Base-by-base conservation (phyloP, 1,140 invertebrate genomes). In the Penaeus chinensis region DNA sequence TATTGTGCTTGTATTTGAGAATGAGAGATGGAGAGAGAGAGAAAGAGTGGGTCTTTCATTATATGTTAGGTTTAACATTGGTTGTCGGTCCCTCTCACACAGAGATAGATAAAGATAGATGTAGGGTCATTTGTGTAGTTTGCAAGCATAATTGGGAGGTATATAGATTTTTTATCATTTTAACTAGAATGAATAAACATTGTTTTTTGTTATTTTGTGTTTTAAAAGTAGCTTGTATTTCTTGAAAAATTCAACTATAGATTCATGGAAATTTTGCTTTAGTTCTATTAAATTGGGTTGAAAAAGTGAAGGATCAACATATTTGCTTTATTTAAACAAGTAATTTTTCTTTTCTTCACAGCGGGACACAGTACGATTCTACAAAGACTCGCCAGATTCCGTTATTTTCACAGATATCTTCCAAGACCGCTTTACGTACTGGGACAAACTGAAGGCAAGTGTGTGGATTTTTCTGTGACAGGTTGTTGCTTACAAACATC, bases 301-400 rank as follows among this genome's bases (percentile, higher is more conserved):
- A 4, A 60, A 37, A 19, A 81, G 87, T 61, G 76, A 79, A 80
- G 63, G 79, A 32, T 79, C 47, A 22, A 65, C 42, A 80, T 66
- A 20, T 85, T 78, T 69, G 88, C 62, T 87, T 60, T 77, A 78
- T 76, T 69, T 24, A 62, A 79, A 78, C 63, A 54, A 66, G 80
- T 84, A 79, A 79, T 85, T 91, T 90, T 91, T 90, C 87, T 91
- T 87, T 91, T 90, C 87, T 86, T 93, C 93, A 42, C 91, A 95
- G 94, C 95, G 95, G 93, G 94, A 95, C 91, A 95, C 96, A 91
- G 95, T 96, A 18, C 96, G 97, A 91, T 98, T 96, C 92, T 98
- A 98, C 91, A 94, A 94, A 90, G 94, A 95, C 80, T 95, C 96
- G 90, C 94, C 95, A 27, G 96, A 97, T 90, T 94, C 95, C 76